These are phyloP conservation scores for Parasteatoda lunata DNA, from an alignment of 2,888 invertebrate genomes.

Conservation along the genomic window DNA sequence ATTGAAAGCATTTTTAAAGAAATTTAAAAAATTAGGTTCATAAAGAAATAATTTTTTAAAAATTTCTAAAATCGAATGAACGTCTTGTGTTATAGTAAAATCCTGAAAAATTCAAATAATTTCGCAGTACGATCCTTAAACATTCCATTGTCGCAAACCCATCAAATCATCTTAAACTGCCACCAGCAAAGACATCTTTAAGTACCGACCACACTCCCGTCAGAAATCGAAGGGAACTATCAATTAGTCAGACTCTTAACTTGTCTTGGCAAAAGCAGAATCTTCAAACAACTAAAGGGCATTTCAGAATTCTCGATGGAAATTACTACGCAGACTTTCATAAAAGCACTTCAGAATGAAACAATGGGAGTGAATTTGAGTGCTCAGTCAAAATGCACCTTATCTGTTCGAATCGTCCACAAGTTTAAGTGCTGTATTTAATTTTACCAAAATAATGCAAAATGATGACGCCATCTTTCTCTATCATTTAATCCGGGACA, in stretches of 20 bases:
- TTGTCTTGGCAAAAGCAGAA: not conserved
- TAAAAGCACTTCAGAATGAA: not conserved
- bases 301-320: not conserved
- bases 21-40: too few relatives aligned
- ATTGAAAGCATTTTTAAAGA: too few relatives aligned
- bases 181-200: constrained; percentile 3
- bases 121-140: not conserved
- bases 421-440: too few relatives aligned
- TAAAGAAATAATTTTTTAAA: too few relatives aligned
- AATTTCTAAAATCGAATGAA: too few relatives aligned
- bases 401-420: too few relatives aligned
- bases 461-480: too few relatives aligned
- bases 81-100: too few relatives aligned
- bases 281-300: not conserved
- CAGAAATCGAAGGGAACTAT: not conserved
- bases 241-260: constrained; percentile 5
- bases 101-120: too few relatives aligned
- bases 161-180: not conserved
- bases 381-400: too few relatives aligned
- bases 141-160: not conserved
- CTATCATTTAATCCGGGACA: too few relatives aligned
- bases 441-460: too few relatives aligned
- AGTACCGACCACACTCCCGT: not conserved
- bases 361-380: not conserved
- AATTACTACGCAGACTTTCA: not conserved